Conservation (phyloP, 2,888 invertebrate genomes). For the Mythimna pallens region DNA sequence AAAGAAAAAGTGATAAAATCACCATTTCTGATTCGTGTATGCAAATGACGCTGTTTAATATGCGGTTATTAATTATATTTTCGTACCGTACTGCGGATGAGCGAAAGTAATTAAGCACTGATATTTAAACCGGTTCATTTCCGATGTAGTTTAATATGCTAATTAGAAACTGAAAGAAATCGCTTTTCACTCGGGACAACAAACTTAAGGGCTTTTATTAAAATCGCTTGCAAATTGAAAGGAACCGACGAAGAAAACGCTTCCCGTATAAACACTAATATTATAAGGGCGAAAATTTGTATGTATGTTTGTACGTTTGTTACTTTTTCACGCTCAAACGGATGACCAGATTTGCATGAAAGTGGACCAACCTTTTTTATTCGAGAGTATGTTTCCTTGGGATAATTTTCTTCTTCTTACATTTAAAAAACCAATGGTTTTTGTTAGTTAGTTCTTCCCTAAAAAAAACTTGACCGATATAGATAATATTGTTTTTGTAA, state of each 20-base stretch:
- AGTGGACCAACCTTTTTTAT: no score
- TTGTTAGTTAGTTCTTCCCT: no score
- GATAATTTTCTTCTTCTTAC: no score
- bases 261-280: background rate
- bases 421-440: no score
- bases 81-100: slow-evolving; percentile 32
- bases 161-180: slow-evolving; percentile 35
- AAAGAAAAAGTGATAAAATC: slow-evolving; percentile 55
- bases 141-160: slow-evolving; percentile 51
- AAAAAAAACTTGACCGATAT: no score
- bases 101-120: slow-evolving; percentile 53
- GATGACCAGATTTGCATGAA: no score
- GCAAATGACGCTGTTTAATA: slow-evolving; percentile 41
- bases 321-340: no score
- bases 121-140: slow-evolving; percentile 46
- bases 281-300: background rate
- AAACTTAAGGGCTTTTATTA: slow-evolving; percentile 16
- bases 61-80: slow-evolving; percentile 46
- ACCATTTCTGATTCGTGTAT: slow-evolving; percentile 37
- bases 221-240: background rate
- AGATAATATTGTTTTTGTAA: no score
- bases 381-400: no score
- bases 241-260: background rate
- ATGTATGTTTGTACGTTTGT: no score
- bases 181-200: slow-evolving; percentile 11